Percentiles rank a stretch among this genome's conserved stretches.
These are phyloP conservation scores for Antitype chi DNA, from an alignment of 2,888 invertebrate genomes.

Conservation along the genomic window DNA sequence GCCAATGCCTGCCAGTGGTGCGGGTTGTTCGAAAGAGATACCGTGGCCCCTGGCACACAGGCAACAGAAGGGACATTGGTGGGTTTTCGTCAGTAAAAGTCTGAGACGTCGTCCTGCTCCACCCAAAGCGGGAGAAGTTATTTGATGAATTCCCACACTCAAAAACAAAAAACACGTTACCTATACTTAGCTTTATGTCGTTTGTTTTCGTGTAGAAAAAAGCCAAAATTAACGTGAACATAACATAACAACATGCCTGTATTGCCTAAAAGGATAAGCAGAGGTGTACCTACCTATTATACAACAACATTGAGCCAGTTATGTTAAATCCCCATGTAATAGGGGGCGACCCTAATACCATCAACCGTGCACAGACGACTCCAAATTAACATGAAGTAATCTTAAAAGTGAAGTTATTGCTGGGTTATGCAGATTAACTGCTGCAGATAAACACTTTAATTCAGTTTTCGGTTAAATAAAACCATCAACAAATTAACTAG, in stretches of 20 bases:
- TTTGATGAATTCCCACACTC: too few relatives aligned
- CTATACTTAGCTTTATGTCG: not conserved
- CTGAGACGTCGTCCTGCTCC: too few relatives aligned
- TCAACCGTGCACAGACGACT: not conserved
- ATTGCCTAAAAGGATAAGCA: not conserved
- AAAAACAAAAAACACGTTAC: too few relatives aligned
- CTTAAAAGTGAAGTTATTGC: conserved; percentile 8
- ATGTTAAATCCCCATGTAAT: not conserved
- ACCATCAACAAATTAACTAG: conserved; percentile 40
- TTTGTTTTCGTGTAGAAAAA: not conserved
- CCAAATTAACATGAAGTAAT: not conserved
- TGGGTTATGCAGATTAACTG: conserved; percentile 21
- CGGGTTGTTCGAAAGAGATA: too few relatives aligned
- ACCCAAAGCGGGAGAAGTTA: too few relatives aligned
- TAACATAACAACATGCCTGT: not conserved
- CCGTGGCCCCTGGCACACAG: too few relatives aligned
- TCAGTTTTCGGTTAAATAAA: conserved; percentile 46
- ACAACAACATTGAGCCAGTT: not conserved
- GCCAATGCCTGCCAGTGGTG: too few relatives aligned
- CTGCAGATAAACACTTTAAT: conserved; percentile 19
- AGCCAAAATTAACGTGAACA: not conserved
- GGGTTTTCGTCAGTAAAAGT: too few relatives aligned
- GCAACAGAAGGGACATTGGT: too few relatives aligned
- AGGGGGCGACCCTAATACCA: not conserved
- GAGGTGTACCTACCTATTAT: not conserved